Evolutionary conservation across 2,888 invertebrate genomes (phyloP).

Genomic region (Ditula angustiorana): DNA sequence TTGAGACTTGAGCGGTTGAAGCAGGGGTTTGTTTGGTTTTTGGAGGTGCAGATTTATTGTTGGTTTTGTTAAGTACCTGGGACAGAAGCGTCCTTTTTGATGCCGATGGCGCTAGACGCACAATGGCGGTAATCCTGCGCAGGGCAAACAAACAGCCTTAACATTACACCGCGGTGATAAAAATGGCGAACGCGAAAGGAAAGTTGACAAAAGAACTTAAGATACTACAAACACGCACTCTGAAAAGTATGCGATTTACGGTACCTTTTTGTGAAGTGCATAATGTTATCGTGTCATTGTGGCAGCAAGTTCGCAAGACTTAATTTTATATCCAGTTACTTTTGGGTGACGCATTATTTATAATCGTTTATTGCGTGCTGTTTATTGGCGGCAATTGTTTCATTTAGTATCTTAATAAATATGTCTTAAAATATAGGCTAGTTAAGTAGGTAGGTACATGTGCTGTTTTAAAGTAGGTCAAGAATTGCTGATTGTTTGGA

Average conservation of each 20-base stretch:
- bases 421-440: background rate
- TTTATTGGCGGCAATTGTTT: background rate
- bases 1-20: slow-evolving; percentile 3
- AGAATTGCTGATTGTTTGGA: too few species aligned
- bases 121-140: slow-evolving; percentile 71
- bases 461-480: background rate
- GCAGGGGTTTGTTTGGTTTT: slow-evolving; percentile 2
- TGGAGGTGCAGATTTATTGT: slow-evolving; percentile 6
- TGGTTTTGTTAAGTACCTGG: slow-evolving; percentile 31
- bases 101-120: slow-evolving; percentile 70
- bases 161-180: slow-evolving; percentile 65
- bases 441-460: background rate
- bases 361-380: background rate
- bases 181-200: slow-evolving; percentile 64
- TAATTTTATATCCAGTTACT: slow-evolving; percentile 45
- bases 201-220: slow-evolving; percentile 70
- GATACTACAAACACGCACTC: slow-evolving; percentile 68
- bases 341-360: slow-evolving; percentile 42
- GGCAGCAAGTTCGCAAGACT: slow-evolving; percentile 31
- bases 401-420: background rate
- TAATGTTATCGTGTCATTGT: slow-evolving; percentile 48
- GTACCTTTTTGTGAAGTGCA: slow-evolving; percentile 59
- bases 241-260: slow-evolving; percentile 65
- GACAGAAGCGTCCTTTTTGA: slow-evolving; percentile 63
- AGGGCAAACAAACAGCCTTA: slow-evolving; percentile 70